Evolutionary conservation across 92 coral and sea anemone genomes (phyloP).

Genomic region (Paramuricea clavata): DNA sequence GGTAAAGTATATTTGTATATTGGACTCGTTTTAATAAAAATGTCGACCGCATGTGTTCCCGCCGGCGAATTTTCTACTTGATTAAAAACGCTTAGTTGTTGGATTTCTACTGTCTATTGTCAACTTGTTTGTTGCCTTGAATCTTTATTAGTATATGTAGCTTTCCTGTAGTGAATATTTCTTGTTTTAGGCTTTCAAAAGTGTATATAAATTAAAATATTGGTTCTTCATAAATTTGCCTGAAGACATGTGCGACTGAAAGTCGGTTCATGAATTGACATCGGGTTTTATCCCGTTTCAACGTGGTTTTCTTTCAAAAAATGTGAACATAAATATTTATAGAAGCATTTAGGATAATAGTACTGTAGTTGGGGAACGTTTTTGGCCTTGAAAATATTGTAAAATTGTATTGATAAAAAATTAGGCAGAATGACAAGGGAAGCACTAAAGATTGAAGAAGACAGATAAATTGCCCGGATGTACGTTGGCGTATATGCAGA

Average conservation of each 20-base stretch:
- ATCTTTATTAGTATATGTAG: neutral
- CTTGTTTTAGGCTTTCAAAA: neutral
- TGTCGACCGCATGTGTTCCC: slow-evolving; percentile 31
- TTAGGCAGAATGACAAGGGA: neutral
- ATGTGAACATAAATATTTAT: neutral
- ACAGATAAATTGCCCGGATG: too few relatives aligned
- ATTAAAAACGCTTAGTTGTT: neutral
- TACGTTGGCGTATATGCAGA: too few relatives aligned
- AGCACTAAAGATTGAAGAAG: too few relatives aligned
- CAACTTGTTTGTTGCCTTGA: neutral
- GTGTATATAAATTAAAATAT: neutral
- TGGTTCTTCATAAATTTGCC: too few relatives aligned
- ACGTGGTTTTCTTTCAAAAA: neutral
- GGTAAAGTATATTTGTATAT: slow-evolving; percentile 64
- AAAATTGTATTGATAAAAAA: neutral
- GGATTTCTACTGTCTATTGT: neutral
- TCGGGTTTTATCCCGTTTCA: neutral
- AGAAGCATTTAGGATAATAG: neutral
- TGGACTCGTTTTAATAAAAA: neutral
- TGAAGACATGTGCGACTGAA: too few relatives aligned
- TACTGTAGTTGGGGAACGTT: neutral
- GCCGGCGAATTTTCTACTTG: slow-evolving; percentile 9
- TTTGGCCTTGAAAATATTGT: neutral
- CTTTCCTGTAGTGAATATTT: neutral
- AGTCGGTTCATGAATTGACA: neutral